Evolutionary conservation across 2,113 vertebrate species (phyloP), one percentile per base, ranked within the genome.

Genomic region (Embiotoca jacksoni): DNA sequence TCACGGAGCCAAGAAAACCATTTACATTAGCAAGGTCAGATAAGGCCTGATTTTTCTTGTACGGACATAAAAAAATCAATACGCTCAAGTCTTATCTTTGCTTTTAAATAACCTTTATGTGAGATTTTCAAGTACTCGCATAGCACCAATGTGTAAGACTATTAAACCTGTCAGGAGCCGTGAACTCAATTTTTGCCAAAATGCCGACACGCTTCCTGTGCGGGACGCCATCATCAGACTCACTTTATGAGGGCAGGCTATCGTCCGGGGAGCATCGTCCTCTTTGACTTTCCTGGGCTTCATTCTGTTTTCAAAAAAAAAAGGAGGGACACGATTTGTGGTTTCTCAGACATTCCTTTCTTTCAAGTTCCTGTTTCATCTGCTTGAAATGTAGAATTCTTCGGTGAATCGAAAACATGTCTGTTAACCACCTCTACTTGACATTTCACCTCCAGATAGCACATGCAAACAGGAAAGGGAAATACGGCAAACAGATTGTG

Each of bases 181-280:
- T 41, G 0, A 41, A 53, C 15, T 61, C 7, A 1, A 3, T 11
- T 55, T 55, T 33, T 35, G 39, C 37, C 16, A 47, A 54, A 65
- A 46, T 3, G 36, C 0, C 7, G 23, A 9, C n/a, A 23, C 0
- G 3, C 13, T 15, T 60, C 35, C n/a, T 16, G 1, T 31, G 4
- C 2, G 5, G 52, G 36, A 46, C 23, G 23, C 23, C 23, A 23
- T 36, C 23, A 5, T 56, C n/a, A 79, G 33, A 90, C 97, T 96
- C 92, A 99, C 98, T 97, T 99, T 99, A 90, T 99, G 98, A 91
- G 98, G 98, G 89, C 98, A 99, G 60, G 98, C 98, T 97, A 99
- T 99, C 88, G 98, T 99, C 94, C 97, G 95, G 59, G 97, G 97
- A 83, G 98, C 97, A 73, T 99, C 97, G 57, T 99, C 98, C 95